Base-by-base conservation (phyloP, 2,797 vertebrate genomes). In the Pygocentrus nattereri region DNA sequence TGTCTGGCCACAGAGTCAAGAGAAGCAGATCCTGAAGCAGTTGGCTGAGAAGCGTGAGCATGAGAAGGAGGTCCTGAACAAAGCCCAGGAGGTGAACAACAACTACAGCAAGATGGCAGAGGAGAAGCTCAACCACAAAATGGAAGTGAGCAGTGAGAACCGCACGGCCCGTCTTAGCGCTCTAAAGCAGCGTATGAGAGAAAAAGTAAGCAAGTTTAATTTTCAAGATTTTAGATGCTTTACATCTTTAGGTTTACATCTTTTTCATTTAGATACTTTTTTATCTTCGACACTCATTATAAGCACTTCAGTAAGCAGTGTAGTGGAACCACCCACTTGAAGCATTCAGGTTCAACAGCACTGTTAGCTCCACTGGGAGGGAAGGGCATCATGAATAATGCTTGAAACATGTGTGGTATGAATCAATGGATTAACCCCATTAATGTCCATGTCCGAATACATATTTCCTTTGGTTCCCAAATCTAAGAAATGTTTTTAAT, bases 51-150 rank as follows among this genome's bases (percentile, higher is more conserved):
- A 95, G 82, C 90, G 96, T 31, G 96, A 96, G 58, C 96, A 94
- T 0, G 95, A 97, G 93, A 90, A 94, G 74, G 94, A 95, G 82
- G 96, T 97, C 81, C 93, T 97, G 85, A 94, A 95, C 87, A 96
- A 96, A 90, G 96, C 95, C 0, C 93, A 95, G 83, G 94, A 96
- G 90, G 96, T 95, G 86, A 97, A 95, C 91, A 94, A 94, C 90
- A 95, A 95, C 92, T 97, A 97, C 91, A 97, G 96, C 92, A 95
- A 93, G 89, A 92, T 92, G 93, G 94, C 96, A 0, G 95, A 97
- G 92, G 95, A 96, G 93, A 96, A 95, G 87, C 96, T 97, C 84
- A 94, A 94, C 91, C 92, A 96, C 87, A 97, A 97, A 93, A 97
- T 97, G 96, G 96, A 96, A 90, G 90, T 95, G 88, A 97, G 91